Conservation (phyloP, 2,797 vertebrate species). For the Dendrocincla fuliginosa region DNA sequence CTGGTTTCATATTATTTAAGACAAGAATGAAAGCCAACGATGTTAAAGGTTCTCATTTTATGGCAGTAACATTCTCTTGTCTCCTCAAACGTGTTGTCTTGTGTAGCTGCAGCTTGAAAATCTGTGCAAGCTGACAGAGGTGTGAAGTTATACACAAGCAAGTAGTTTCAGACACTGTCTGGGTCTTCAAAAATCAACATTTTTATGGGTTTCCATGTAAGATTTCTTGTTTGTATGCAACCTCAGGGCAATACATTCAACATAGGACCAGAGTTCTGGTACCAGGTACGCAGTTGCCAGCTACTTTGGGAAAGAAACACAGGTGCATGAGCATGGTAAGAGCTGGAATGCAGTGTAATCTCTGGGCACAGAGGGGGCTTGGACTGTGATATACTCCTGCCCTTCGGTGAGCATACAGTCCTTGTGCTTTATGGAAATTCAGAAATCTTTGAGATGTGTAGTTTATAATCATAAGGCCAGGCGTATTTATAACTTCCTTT, state of each 20-base stretch:
- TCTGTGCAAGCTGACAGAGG: neutral
- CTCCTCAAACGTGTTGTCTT: neutral
- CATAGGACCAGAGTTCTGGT: neutral
- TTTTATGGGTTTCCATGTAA: neutral
- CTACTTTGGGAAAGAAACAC: neutral
- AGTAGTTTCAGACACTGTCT: neutral
- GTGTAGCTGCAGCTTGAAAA: neutral
- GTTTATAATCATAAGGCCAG: neutral
- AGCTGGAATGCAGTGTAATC: neutral
- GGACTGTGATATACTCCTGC: neutral
- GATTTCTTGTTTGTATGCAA: neutral
- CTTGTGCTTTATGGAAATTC: neutral
- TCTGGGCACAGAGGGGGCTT: fast-evolving
- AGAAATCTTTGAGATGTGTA: neutral
- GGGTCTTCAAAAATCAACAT: neutral
- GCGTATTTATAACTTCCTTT: neutral
- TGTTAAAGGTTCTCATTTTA: neutral
- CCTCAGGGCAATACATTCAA: neutral
- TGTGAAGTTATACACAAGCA: neutral
- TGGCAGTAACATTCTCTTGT: neutral
- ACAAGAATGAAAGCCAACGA: neutral
- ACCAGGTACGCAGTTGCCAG: neutral
- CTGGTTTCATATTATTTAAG: neutral
- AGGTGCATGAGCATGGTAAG: neutral
- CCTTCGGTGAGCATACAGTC: neutral